phyloP scores from a whole-genome alignment of 2,797 vertebrate genomes.

The Melanotaenia pygmaea region DNA sequence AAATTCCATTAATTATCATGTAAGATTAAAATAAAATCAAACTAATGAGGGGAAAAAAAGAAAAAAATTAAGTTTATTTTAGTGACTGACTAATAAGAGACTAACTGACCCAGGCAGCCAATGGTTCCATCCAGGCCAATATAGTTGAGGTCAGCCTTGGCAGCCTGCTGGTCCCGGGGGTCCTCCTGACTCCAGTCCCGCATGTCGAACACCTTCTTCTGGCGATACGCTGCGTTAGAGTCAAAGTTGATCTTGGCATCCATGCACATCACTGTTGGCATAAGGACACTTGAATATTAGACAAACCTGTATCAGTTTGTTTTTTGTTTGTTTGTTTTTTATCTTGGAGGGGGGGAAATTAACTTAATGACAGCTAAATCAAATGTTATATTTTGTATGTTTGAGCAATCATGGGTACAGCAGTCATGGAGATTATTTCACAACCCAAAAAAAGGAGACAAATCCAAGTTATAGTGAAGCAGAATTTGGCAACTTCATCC shows the following conservation, averaged over 20 bases:
- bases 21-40: background rate
- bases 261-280: conserved; percentile 93
- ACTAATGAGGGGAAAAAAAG: background rate
- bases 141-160: conserved; percentile 94
- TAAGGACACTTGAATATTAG: background rate
- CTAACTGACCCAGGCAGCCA: conserved; percentile 91
- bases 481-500: background rate
- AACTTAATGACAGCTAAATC: background rate
- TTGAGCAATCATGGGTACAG: background rate
- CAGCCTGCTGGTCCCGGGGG: conserved; percentile 89
- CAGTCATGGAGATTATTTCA: background rate
- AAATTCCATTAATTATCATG: too few species aligned
- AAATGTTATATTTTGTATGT: background rate
- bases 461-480: background rate
- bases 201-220: conserved; percentile 92
- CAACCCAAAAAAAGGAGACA: background rate
- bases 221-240: conserved; percentile 93
- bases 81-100: background rate
- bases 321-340: background rate
- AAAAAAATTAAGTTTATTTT: background rate
- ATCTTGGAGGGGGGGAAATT: background rate
- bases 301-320: background rate
- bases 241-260: conserved; percentile 99
- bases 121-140: conserved; percentile 97
- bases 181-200: conserved; percentile 97